Conservation (phyloP, 2,888 invertebrate species). For the Achlya flavicornis region DNA sequence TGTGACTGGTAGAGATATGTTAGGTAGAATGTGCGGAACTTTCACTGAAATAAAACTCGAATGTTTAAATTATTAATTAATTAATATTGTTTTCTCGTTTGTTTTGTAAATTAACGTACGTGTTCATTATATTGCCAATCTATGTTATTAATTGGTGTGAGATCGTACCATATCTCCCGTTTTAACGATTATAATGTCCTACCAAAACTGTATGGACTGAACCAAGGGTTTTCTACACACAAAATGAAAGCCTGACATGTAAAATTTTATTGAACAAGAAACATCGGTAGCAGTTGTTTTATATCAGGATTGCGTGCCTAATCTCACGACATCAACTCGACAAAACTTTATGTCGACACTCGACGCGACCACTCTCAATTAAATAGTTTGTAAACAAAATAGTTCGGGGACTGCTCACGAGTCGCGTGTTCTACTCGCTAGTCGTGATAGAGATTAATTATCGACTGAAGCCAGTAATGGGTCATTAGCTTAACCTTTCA, state of each 20-base stretch:
- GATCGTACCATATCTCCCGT: background rate
- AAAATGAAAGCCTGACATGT: background rate
- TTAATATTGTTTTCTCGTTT: too few species aligned
- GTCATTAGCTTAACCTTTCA: conserved; percentile 24
- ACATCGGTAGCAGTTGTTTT: conserved; percentile 6
- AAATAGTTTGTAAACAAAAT: conserved; percentile 66
- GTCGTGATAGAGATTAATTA: conserved; percentile 52
- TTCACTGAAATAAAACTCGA: too few species aligned
- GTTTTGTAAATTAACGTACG: too few species aligned
- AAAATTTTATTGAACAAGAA: background rate
- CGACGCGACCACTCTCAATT: conserved; percentile 50
- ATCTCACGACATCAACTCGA: conserved; percentile 38
- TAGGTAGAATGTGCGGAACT: background rate
- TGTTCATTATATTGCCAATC: too few species aligned
- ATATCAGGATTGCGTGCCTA: conserved; percentile 15
- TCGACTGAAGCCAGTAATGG: conserved; percentile 36
- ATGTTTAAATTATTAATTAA: too few species aligned
- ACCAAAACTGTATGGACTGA: background rate
- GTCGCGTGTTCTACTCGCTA: conserved; percentile 6
- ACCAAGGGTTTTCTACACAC: background rate
- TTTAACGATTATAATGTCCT: too few species aligned
- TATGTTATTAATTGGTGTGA: too few species aligned
- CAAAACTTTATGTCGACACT: conserved; percentile 43
- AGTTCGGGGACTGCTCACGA: conserved; percentile 27
- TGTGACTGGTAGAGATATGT: background rate